These are phyloP conservation scores for Calosoma granatense DNA, from an alignment of 1,140 invertebrate genomes.

Conservation along the genomic window DNA sequence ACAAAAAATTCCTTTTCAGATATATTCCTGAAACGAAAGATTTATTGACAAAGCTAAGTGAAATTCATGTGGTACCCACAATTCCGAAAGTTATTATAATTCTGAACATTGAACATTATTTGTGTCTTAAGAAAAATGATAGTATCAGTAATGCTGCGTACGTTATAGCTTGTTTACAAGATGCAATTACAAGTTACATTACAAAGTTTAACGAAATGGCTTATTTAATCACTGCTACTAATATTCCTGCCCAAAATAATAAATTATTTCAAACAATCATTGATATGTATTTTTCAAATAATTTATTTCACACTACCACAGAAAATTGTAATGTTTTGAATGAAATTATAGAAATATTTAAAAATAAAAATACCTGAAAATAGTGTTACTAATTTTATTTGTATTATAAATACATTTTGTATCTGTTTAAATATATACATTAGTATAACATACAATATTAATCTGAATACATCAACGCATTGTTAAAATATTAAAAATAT, in stretches of 20 bases:
- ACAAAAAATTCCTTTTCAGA: constrained; percentile 17
- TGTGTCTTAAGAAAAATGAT: constrained; percentile 9
- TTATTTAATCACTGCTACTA: constrained; percentile 11
- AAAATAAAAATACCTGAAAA: constrained; percentile 3
- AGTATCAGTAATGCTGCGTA: constrained; percentile 17
- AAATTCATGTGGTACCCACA: constrained; percentile 24
- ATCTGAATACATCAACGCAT: no score
- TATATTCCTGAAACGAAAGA: constrained; percentile 22
- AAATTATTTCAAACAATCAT: constrained; percentile 18
- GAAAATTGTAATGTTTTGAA: constrained; percentile 14
- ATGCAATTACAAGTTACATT: constrained; percentile 15
- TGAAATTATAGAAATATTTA: constrained; percentile 12
- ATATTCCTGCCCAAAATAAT: not conserved
- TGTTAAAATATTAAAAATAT: no score
- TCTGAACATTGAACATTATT: constrained; percentile 21
- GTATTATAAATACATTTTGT: no score
- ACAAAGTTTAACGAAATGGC: constrained; percentile 14
- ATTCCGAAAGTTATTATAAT: constrained; percentile 23
- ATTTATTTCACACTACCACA: constrained; percentile 2
- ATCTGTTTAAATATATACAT: no score
- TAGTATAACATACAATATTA: no score
- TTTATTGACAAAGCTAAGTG: constrained; percentile 22
- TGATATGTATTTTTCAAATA: constrained; percentile 23
- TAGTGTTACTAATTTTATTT: not conserved
- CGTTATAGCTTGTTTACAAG: constrained; percentile 17